Evolutionary conservation across 2,888 invertebrate species (phyloP).

Genomic region (Hermaeophaga mercurialis): DNA sequence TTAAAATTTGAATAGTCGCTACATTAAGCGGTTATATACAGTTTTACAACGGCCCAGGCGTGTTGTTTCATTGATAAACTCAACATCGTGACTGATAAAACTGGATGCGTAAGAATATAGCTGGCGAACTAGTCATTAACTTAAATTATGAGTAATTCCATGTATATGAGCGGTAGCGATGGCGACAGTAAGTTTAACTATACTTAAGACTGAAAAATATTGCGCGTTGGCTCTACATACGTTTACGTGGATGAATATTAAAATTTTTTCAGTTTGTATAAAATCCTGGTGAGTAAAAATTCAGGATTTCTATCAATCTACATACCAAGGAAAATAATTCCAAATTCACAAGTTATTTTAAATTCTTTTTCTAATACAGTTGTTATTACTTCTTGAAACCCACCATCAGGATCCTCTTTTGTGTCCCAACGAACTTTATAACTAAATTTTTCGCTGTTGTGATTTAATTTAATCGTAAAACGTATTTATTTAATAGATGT

Average conservation of each 20-base stretch:
- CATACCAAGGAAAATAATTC: too few species aligned
- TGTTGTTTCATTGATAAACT: not conserved
- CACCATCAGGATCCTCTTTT: too few species aligned
- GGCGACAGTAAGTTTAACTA: not conserved
- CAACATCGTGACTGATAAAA: not conserved
- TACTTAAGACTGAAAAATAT: not conserved
- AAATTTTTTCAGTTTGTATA: too few species aligned
- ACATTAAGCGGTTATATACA: not conserved
- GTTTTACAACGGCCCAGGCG: not conserved
- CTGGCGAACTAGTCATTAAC: not conserved
- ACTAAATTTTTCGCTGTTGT: too few species aligned
- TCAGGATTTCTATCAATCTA: too few species aligned
- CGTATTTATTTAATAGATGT: too few species aligned
- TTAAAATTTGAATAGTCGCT: not conserved
- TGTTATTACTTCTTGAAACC: too few species aligned
- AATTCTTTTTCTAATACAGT: too few species aligned
- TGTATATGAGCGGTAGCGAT: not conserved
- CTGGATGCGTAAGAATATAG: not conserved
- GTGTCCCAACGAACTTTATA: too few species aligned
- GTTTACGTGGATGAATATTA: not conserved
- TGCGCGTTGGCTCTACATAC: not conserved
- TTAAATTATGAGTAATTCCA: slow-evolving; percentile 1
- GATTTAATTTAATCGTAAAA: too few species aligned
- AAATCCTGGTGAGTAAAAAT: too few species aligned
- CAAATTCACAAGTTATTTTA: too few species aligned